A percentile compares a stretch with the other conserved stretches of the same genome.
These are phyloP conservation scores for Corbicula japonica DNA, from an alignment of 2,888 invertebrate species.

Conservation along the genomic window DNA sequence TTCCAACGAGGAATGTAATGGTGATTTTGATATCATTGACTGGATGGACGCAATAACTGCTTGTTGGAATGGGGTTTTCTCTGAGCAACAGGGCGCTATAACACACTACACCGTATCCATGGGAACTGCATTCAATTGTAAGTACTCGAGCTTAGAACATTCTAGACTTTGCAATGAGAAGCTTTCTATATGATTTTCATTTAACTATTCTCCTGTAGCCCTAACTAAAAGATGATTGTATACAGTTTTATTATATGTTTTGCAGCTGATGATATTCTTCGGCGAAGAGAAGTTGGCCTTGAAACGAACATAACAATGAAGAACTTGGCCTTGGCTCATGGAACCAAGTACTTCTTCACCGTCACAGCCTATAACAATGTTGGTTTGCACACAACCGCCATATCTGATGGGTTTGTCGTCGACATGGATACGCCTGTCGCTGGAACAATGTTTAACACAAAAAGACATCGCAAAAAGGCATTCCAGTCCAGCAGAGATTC, in stretches of 20 bases:
- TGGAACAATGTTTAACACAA: conserved; percentile 64
- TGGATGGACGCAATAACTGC: conserved; percentile 58
- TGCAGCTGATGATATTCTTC: not conserved
- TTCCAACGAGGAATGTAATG: conserved; percentile 47
- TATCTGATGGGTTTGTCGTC: conserved; percentile 62
- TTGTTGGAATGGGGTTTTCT: conserved; percentile 69
- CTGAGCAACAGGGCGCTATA: conserved; percentile 44
- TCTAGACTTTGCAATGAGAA: not conserved
- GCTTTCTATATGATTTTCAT: not conserved
- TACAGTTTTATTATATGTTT: conserved; percentile 2
- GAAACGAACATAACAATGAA: conserved; percentile 34
- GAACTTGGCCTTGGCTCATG: conserved; percentile 50
- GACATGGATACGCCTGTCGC: conserved; percentile 53
- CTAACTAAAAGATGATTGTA: not conserved
- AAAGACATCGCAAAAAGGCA: conserved; percentile 16
- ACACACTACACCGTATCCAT: conserved; percentile 33
- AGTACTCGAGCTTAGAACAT: too few species aligned
- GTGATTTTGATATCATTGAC: conserved; percentile 66
- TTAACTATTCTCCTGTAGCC: not conserved
- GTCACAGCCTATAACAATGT: conserved; percentile 61
- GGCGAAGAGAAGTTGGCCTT: conserved; percentile 23
- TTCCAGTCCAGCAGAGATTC: conserved; percentile 23
- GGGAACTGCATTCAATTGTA: conserved; percentile 57
- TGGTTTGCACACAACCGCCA: conserved; percentile 52
- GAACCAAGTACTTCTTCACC: conserved; percentile 60